Evolutionary conservation across 2,113 vertebrate species (phyloP).

Genomic region (Rattus rattus): DNA sequence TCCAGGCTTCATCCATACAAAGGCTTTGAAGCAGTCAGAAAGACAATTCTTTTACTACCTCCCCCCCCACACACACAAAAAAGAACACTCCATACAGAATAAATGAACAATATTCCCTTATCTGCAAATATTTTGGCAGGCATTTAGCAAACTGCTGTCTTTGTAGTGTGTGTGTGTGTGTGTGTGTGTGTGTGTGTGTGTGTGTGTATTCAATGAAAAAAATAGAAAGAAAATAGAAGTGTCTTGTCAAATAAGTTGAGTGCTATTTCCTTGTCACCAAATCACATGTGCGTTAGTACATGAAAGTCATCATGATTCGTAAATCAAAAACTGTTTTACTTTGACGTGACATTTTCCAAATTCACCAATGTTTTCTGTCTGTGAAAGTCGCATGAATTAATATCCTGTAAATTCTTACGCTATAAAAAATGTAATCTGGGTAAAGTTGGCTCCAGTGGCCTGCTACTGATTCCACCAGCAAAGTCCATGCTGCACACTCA

Average conservation of each 20-base stretch:
- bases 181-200: too few species aligned
- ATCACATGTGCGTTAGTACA: too few species aligned
- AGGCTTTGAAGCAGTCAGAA: not conserved
- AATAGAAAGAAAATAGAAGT: too few species aligned
- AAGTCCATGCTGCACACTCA: too few species aligned
- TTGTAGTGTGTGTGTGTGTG: not conserved
- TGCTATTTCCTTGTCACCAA: not conserved
- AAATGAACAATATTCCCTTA: not conserved
- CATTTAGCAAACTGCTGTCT: not conserved
- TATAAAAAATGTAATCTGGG: not conserved
- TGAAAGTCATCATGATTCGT: not conserved
- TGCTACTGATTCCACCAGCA: not conserved
- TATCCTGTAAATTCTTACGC: not conserved
- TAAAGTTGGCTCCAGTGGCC: not conserved
- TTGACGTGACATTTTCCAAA: not conserved
- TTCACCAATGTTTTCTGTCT: not conserved
- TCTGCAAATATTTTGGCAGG: not conserved
- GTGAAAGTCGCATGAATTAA: not conserved
- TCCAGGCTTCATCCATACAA: not conserved
- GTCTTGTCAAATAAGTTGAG: conserved; percentile 7
- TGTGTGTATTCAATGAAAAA: too few species aligned
- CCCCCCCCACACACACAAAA: not conserved
- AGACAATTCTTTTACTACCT: not conserved
- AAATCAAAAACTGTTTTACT: not conserved
- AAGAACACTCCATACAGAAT: not conserved